Base-by-base conservation (phyloP, 2,888 invertebrate genomes). In the Tetrapedia diversipes region DNA sequence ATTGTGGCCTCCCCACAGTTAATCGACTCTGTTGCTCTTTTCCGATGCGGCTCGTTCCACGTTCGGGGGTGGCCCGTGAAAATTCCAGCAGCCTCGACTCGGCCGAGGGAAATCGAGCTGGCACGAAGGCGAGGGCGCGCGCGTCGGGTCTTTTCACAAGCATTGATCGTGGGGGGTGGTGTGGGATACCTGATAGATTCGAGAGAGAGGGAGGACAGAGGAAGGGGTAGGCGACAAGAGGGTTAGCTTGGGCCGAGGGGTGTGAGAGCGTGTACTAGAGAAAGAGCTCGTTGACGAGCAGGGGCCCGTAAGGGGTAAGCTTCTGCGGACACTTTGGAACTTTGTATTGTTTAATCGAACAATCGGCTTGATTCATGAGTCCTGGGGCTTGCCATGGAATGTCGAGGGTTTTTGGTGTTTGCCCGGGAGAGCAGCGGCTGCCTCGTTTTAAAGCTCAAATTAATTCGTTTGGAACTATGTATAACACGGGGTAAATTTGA, bases 81-180 rank as follows among this genome's bases (percentile, higher is more conserved):
- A 75, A 63, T 66, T 53, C 49, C 66, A 45, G 47, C 41, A 39
- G 65, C 54, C 27, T 77, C 56, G 34, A 47, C 29, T 70, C 37
- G 45, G 67, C 59, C 63, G 66, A 54, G 72, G 68, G 65, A 75
- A 81, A 80, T 67, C 54, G 72, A 72, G 72, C 27, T 73, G 64
- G 45, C 61, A 67, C 70, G 49, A 41, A 43, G 68, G 82, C 82
- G 90, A 89, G 90, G 88, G 89, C 90, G 90, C 89, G 86, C 87
- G 88, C 88, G 86, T 89, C 89, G 86, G 83, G 82, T 43, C 82
- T 87, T 86, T 87, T 89, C 88, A 87, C 89, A 87, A 89, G 90
- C 91, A 91, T 91, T 89, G 91, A 91, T 91, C 91, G 90, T 84
- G 84, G 85, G 88, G 86, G 87, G 86, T 84, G 86, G 86, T 85